Percentiles rank a stretch among this genome's conserved stretches.
These are phyloP conservation scores for Paraescarpia echinospica DNA, from an alignment of 1,140 invertebrate genomes.

Conservation along the genomic window DNA sequence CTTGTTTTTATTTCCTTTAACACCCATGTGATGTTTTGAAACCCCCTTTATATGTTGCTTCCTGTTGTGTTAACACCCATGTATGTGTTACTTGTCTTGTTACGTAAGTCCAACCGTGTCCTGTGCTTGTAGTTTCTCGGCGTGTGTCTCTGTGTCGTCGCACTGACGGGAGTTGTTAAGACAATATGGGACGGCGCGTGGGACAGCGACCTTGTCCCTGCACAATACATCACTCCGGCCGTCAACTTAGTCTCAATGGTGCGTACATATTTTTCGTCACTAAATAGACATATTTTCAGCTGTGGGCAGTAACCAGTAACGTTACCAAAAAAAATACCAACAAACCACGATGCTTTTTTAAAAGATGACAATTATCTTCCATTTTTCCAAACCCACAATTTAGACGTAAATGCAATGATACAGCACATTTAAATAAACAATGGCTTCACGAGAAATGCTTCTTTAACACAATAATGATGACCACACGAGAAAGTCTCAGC, in stretches of 20 bases:
- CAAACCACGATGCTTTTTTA: background rate
- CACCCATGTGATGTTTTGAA: too few species aligned
- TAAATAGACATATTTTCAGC: background rate
- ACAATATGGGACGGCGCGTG: background rate
- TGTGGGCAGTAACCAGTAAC: too few species aligned
- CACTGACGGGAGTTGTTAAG: background rate
- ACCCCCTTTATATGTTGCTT: too few species aligned
- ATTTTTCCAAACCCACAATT: background rate
- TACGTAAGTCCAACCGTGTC: too few species aligned
- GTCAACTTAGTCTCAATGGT: background rate
- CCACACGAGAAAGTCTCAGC: too few species aligned
- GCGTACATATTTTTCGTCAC: background rate
- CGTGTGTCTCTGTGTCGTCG: background rate
- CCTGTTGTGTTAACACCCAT: too few species aligned
- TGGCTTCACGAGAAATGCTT: too few species aligned
- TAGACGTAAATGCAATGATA: too few species aligned
- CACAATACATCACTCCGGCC: background rate
- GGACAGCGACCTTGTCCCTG: background rate
- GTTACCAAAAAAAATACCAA: background rate
- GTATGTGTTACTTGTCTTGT: too few species aligned
- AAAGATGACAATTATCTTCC: background rate
- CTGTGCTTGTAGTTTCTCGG: background rate
- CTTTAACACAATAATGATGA: too few species aligned
- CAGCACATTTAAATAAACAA: too few species aligned
- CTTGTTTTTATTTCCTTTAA: too few species aligned